Percentiles rank a stretch among this genome's conserved stretches.
Evolutionary conservation across 2,888 invertebrate species (phyloP).

Genomic region (Polietes domitor): DNA sequence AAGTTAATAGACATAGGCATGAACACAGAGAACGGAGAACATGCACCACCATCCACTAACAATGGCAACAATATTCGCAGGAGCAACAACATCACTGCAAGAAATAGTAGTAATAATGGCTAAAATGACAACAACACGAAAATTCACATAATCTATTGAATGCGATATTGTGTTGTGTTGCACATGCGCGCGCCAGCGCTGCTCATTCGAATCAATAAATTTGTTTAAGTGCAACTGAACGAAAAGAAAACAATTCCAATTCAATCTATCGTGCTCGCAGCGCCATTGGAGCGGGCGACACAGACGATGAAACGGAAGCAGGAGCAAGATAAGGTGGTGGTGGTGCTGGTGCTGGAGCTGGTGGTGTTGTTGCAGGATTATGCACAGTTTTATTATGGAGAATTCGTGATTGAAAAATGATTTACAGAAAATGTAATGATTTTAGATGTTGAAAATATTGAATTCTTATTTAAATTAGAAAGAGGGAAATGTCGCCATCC

Average conservation of each 20-base stretch:
- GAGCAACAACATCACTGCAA: slow-evolving; percentile 1
- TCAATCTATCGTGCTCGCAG: slow-evolving; percentile 38
- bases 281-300: slow-evolving; percentile 15
- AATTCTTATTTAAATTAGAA: slow-evolving; percentile 29
- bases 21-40: slow-evolving; percentile 37
- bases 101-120: slow-evolving; percentile 56
- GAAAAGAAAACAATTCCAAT: slow-evolving; percentile 17
- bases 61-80: slow-evolving; percentile 33
- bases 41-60: slow-evolving; percentile 27
- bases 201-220: slow-evolving; percentile 55
- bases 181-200: slow-evolving; percentile 45
- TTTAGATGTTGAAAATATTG: slow-evolving; percentile 22
- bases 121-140: slow-evolving; percentile 63
- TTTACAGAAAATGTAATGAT: slow-evolving; percentile 46
- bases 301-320: slow-evolving; percentile 55
- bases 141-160: slow-evolving; percentile 54
- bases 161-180: slow-evolving; percentile 43
- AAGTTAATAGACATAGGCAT: slow-evolving; percentile 62
- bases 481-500: not conserved
- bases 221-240: slow-evolving; percentile 55
- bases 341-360: slow-evolving; percentile 20
- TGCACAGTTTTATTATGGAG: slow-evolving; percentile 42
- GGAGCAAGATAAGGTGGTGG: slow-evolving; percentile 30
- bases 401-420: slow-evolving; percentile 57
- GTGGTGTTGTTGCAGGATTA: not conserved